Base-by-base conservation (phyloP, 2,888 invertebrate species). In the Tuberolachnus salignus region DNA sequence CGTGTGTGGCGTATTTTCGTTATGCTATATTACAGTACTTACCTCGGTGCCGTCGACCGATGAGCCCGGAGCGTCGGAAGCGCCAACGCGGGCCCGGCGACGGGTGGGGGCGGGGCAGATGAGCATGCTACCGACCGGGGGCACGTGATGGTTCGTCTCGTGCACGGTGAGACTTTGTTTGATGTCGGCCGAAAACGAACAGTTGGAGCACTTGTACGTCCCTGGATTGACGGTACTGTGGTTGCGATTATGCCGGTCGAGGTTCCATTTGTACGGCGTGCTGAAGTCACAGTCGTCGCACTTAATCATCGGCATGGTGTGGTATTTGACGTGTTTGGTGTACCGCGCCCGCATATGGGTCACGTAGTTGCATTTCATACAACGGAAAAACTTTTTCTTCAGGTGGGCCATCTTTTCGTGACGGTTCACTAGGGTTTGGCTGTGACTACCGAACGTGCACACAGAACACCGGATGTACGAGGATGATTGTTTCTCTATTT, bases 301-400 rank as follows among this genome's bases (percentile, higher is more conserved):
- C 86, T 95, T 95, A 83, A 94, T 95, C 92, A 94, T 95, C 83
- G 93, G 95, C 93, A 94, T 94, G 80, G 94, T 93, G 86, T 95
- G 95, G 86, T 95, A 95, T 84, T 94, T 94, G 71, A 95, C 94
- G 85, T 96, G 96, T 85, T 96, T 96, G 81, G 94, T 94, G 85
- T 91, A 96, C 80, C 95, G 90, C 72, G 94, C 92, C 84, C 92
- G 92, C 84, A 95, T 93, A 86, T 94, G 94, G 1, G 96, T 97
- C 82, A 93, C 93, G 86, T 96, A 97, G 83, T 92, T 92, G 87
- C 97, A 97, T 87, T 94, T 93, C 83, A 90, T 89, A 86, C 97
- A 97, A n/a, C 93, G 90, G 86, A 93, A 94, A 86, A 93, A 89
- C 83, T 89, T 89, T 88, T 88, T 90, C 88, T 92, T 94, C 83